Conservation (phyloP, 2,888 invertebrate genomes). For the Operophtera brumata region DNA sequence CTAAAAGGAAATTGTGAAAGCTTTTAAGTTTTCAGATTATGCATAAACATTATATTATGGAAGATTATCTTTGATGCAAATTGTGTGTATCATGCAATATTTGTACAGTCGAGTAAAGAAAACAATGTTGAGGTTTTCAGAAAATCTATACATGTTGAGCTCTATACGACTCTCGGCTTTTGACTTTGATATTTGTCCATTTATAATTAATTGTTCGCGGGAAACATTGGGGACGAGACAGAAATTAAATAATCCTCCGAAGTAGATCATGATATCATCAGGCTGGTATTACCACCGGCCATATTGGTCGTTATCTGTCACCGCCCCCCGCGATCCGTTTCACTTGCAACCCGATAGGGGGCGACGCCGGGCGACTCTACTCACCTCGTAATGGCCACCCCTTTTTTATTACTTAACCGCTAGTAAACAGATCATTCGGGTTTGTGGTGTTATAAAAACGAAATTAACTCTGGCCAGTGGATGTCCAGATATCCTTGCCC, state of each 20-base stretch:
- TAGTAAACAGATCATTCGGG: constrained; percentile 81
- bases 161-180: not conserved
- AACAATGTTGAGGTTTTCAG: not conserved
- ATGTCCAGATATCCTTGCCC: constrained; percentile 71
- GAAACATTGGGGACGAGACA: constrained; percentile 10
- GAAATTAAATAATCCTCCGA: constrained; percentile 34
- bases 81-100: not conserved
- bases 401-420: constrained; percentile 80
- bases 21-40: constrained; percentile 22
- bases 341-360: constrained; percentile 80
- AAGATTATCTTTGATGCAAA: not conserved
- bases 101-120: not conserved
- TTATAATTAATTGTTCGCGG: too few species aligned
- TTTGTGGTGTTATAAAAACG: constrained; percentile 81
- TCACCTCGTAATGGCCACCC: constrained; percentile 75
- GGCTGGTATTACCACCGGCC: constrained; percentile 66
- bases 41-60: constrained; percentile 14
- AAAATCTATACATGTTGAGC: not conserved
- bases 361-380: constrained; percentile 69
- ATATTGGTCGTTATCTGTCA: constrained; percentile 76
- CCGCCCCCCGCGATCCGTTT: constrained; percentile 76
- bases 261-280: constrained; percentile 50
- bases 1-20: constrained; percentile 23
- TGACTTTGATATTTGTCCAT: not conserved
- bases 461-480: constrained; percentile 76